A percentile compares a stretch with the other conserved stretches of the same genome.
Evolutionary conservation across 2,888 invertebrate species (phyloP).

Genomic region (Suillia variegata): DNA sequence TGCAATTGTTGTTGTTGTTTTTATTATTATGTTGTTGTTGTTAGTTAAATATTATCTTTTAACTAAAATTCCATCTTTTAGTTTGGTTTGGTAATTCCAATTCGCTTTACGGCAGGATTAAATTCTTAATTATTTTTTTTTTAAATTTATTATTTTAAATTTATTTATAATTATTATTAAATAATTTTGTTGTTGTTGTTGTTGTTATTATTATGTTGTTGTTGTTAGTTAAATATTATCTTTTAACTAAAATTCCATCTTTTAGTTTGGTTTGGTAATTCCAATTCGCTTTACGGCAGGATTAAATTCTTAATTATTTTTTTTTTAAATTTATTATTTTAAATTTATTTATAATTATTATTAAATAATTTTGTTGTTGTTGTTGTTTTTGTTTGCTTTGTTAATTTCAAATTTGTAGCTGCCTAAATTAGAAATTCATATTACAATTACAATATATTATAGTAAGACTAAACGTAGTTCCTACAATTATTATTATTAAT

Average conservation of each 20-base stretch:
- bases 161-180: not conserved
- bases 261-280: slow-evolving; percentile 30
- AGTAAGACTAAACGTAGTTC: too few species aligned
- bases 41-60: not conserved
- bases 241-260: slow-evolving; percentile 10
- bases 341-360: not conserved
- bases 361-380: slow-evolving; percentile 9
- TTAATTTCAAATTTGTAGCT: slow-evolving; percentile 35
- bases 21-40: slow-evolving; percentile 24
- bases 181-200: slow-evolving; percentile 21
- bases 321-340: slow-evolving; percentile 17
- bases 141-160: slow-evolving; percentile 16
- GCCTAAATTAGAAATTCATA: slow-evolving; percentile 8
- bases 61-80: slow-evolving; percentile 13
- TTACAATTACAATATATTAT: slow-evolving; percentile 5
- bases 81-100: slow-evolving; percentile 36
- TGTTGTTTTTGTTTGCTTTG: slow-evolving; percentile 25
- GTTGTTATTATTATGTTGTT: slow-evolving; percentile 24
- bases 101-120: slow-evolving; percentile 50
- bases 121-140: too few species aligned
- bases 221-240: too few species aligned
- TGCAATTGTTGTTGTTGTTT: slow-evolving; percentile 21
- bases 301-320: slow-evolving; percentile 48
- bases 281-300: slow-evolving; percentile 51
- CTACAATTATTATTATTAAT: slow-evolving; percentile 11